phyloP scores from a whole-genome alignment of 2,797 vertebrate species.

The Enteromius argenteus region DNA sequence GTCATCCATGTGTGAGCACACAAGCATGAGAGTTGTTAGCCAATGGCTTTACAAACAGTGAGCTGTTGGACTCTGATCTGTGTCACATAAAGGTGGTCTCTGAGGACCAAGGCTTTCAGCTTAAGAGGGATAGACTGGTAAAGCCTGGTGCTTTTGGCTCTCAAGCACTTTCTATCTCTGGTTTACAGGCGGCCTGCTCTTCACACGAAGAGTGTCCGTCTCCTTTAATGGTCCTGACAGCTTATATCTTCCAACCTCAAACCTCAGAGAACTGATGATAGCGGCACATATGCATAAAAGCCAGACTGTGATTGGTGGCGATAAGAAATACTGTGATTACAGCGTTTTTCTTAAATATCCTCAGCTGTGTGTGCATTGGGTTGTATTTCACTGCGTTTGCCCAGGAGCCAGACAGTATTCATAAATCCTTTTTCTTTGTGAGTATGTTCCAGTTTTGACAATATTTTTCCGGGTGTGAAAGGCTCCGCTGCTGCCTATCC shows the following conservation, averaged over 20 bases:
- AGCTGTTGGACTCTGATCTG: conserved; percentile 29
- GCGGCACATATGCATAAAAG: not conserved
- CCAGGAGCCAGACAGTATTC: not conserved
- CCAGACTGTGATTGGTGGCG: conserved; percentile 1
- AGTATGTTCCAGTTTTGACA: not conserved
- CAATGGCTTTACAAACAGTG: conserved; percentile 7
- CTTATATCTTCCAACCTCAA: conserved; percentile 5
- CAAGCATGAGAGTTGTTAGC: not conserved
- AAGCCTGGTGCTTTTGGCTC: conserved; percentile 12
- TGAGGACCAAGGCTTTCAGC: conserved; percentile 23
- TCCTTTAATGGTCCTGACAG: conserved; percentile 25
- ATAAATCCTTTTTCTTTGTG: not conserved
- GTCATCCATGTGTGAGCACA: conserved; percentile 10
- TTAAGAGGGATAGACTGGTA: conserved; percentile 6
- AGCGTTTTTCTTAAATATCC: not conserved
- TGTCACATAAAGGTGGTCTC: conserved; percentile 23
- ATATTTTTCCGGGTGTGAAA: not conserved
- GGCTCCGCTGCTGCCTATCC: not conserved
- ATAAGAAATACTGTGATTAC: conserved; percentile 9
- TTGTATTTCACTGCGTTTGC: conserved; percentile 14
- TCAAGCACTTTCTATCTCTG: conserved; percentile 7
- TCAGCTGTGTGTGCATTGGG: conserved; percentile 20
- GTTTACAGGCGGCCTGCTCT: conserved; percentile 8
- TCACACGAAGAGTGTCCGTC: conserved; percentile 31
- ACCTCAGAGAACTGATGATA: not conserved